Base-by-base conservation (phyloP, 2,113 vertebrate genomes). In the Mastomys coucha region DNA sequence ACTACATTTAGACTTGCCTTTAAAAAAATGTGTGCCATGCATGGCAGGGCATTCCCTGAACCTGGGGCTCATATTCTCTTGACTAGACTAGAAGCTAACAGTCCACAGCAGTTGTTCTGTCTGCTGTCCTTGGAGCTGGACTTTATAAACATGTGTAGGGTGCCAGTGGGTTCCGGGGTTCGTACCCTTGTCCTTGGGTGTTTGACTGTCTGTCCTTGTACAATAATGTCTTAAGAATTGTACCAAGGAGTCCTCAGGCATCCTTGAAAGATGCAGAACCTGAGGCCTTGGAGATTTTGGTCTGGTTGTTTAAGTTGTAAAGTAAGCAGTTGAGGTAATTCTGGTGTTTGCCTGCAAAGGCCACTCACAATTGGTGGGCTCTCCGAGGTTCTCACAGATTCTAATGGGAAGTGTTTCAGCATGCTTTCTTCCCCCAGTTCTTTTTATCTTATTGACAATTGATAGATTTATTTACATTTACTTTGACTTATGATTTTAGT, bases 401-500 rank as follows among this genome's bases (percentile, higher is more conserved):
- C 70, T 95, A 56, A 84, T 12, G 80, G 53, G 87, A 67, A 93
- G 69, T 85, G 31, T 67, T 95, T 95, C 19, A 91, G 84, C 39
- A 14, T 8, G 22, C 3, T 69, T n/a, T n/a, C 36, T 49, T 60
- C 5, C 6, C 16, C 26, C 2, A n/a, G 11, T 78, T 89, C 16
- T 78, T 93, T 75, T 86, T 77, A n/a, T 72, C 28, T 63, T 82
- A 63, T 73, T 75, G 49, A 26, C 36, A 76, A 3, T 36, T 78
- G 91, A 42, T 69, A 39, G 28, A 65, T 89, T 95, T 93, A 93
- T 67, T 89, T 94, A 42, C 12, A 86, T 89, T 73, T 91, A 10
- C n/a, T 89, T 96, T 92, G 65, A 39, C 39, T 80, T 94, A 36
- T 19, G n/a, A 69, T 94, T 94, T 92, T 91, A 63, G 24, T 92